Conservation (phyloP, 2,113 vertebrate species). For the Glaucidium brasilianum region DNA sequence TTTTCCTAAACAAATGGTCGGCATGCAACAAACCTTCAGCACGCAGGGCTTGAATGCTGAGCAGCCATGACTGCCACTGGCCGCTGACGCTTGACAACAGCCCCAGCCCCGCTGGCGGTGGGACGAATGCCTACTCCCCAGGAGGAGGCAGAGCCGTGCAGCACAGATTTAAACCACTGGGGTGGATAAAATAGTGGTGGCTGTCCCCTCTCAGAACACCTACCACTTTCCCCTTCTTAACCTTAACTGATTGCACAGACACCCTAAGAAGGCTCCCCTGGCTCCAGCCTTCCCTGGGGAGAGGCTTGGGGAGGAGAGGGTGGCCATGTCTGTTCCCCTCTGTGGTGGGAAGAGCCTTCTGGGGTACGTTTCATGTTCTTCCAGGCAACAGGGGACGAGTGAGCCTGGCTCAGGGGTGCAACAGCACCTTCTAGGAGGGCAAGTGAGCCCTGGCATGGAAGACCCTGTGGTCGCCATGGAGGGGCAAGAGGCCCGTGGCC, state of each 20-base stretch:
- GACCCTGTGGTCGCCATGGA: accelerated
- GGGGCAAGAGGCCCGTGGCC: neutral
- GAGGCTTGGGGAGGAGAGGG: neutral
- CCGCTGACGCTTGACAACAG: neutral
- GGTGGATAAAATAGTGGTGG: neutral
- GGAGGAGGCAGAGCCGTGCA: neutral
- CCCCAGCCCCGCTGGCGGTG: accelerated
- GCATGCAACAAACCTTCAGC: neutral
- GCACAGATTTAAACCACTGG: neutral
- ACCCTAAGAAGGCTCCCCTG: accelerated
- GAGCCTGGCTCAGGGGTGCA: neutral
- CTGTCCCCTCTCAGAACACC: neutral
- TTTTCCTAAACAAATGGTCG: neutral
- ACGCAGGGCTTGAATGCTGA: neutral
- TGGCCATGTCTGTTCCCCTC: neutral
- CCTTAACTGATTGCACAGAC: neutral
- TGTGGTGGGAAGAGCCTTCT: neutral
- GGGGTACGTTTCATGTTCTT: neutral
- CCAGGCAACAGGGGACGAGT: accelerated
- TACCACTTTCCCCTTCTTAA: neutral
- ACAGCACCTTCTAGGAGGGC: neutral
- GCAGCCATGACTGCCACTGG: accelerated
- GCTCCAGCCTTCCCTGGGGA: neutral
- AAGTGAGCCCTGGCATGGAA: neutral
- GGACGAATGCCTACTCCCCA: neutral